Evolutionary conservation across 1,140 invertebrate genomes (phyloP).

Genomic region (Lithobius niger): DNA sequence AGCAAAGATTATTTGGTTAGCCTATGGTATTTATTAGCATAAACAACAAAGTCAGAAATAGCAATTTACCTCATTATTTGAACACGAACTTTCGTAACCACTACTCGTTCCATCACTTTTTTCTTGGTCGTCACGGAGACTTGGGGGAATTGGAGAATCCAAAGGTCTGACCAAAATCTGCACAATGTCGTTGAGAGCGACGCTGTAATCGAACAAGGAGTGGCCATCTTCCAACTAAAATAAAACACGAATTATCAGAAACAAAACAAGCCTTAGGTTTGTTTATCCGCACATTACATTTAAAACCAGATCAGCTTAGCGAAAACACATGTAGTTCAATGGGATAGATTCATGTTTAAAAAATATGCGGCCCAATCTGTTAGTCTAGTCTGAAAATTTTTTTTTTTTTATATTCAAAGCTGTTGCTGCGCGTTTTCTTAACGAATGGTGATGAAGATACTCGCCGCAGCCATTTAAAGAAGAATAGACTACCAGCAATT

Average conservation of each 20-base stretch:
- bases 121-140: background rate
- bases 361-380: background rate
- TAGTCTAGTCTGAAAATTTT: background rate
- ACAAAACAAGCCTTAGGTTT: background rate
- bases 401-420: too few relatives aligned
- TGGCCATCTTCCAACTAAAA: slow-evolving; percentile 57
- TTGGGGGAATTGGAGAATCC: background rate
- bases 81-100: slow-evolving; percentile 1
- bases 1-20: too few relatives aligned
- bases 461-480: too few relatives aligned
- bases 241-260: slow-evolving; percentile 12
- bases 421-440: too few relatives aligned
- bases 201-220: slow-evolving; percentile 58
- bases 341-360: background rate
- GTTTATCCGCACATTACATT: slow-evolving; percentile 3
- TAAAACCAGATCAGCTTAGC: background rate
- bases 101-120: background rate
- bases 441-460: too few relatives aligned
- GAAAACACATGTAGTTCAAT: background rate
- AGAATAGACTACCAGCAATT: too few relatives aligned
- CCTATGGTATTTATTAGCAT: too few relatives aligned
- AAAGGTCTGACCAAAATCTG: slow-evolving; percentile 45
- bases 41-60: too few relatives aligned
- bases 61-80: background rate
- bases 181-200: slow-evolving; percentile 64